These are phyloP conservation scores for Phortica magna DNA, from an alignment of 2,888 invertebrate species.

Conservation along the genomic window DNA sequence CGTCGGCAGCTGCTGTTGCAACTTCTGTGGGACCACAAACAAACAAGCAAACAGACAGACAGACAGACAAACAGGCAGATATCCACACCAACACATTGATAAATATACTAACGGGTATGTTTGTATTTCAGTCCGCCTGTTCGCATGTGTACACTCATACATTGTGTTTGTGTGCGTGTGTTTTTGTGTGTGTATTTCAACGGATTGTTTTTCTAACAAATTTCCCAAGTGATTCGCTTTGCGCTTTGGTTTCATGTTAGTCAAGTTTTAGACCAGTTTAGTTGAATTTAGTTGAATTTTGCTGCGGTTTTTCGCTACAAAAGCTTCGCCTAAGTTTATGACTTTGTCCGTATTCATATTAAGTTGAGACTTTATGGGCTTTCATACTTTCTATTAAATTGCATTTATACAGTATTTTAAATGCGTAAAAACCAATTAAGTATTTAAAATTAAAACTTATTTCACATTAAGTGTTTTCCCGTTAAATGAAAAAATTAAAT, in stretches of 20 bases:
- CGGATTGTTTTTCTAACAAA: constrained; percentile 51
- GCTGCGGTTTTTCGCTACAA: no score
- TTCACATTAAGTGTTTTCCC: no score
- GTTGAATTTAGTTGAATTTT: constrained; percentile 3
- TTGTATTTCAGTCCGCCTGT: constrained; percentile 37
- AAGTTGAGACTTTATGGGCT: no score
- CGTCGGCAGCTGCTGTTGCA: constrained; percentile 50
- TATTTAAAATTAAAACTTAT: no score
- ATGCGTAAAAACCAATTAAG: no score
- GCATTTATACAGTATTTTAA: no score
- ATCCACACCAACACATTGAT: not conserved
- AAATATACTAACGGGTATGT: constrained; percentile 17
- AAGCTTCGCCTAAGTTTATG: no score
- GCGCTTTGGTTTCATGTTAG: constrained; percentile 55
- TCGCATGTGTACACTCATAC: constrained; percentile 47
- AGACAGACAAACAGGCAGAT: not conserved
- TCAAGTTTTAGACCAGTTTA: constrained; percentile 23
- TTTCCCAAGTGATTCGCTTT: constrained; percentile 61
- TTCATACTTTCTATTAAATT: no score
- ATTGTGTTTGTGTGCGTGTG: constrained; percentile 59
- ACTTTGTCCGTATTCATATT: no score
- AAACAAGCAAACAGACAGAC: not conserved
- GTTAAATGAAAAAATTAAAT: not conserved
- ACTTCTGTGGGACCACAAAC: constrained; percentile 6
- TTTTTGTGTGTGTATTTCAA: constrained; percentile 46